Evolutionary conservation across 2,797 vertebrate genomes (phyloP).

Genomic region (Danio tinwini): DNA sequence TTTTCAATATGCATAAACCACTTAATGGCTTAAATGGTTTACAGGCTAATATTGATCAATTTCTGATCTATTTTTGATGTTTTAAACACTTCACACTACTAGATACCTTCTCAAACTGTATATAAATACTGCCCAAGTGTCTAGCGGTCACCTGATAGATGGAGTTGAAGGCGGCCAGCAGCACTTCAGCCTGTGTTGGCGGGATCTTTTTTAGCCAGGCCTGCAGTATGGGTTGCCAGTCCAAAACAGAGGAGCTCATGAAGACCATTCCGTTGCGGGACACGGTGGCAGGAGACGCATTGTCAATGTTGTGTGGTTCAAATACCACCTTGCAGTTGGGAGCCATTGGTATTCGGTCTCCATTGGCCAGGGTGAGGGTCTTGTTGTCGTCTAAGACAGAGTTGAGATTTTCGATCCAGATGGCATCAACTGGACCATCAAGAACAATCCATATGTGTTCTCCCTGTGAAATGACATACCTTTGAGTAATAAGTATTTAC

Average conservation of each 20-base stretch:
- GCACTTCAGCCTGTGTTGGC: constrained; percentile 66
- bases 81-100: background rate
- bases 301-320: constrained; percentile 84
- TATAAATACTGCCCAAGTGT: background rate
- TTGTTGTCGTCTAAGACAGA: constrained; percentile 83
- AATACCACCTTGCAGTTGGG: constrained; percentile 82
- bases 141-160: constrained; percentile 79
- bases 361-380: constrained; percentile 81
- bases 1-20: constrained; percentile 13
- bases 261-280: constrained; percentile 84
- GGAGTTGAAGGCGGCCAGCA: constrained; percentile 77
- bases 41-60: background rate
- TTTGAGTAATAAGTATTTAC: background rate
- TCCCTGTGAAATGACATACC: constrained; percentile 63
- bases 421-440: constrained; percentile 82
- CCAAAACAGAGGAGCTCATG: constrained; percentile 84
- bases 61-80: constrained; percentile 9
- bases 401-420: constrained; percentile 84
- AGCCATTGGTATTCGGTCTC: constrained; percentile 81
- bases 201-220: constrained; percentile 81
- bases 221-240: constrained; percentile 78
- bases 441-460: constrained; percentile 81
- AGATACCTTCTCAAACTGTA: background rate
- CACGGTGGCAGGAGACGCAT: constrained; percentile 83
- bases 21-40: constrained; percentile 4